Evolutionary conservation across 2,797 vertebrate genomes (phyloP).

Genomic region (Ciconia nigra): DNA sequence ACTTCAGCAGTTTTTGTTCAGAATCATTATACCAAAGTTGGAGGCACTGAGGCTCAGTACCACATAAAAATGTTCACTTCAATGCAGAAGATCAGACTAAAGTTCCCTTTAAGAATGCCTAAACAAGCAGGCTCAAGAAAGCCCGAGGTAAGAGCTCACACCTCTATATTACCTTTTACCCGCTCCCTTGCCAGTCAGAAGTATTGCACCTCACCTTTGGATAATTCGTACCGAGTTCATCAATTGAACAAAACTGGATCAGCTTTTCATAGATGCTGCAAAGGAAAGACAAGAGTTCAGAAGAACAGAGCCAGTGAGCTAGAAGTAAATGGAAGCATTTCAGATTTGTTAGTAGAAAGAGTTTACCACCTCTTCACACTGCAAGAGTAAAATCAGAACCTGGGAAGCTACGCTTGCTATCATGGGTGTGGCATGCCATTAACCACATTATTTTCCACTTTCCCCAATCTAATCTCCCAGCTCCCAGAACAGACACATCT

Average conservation of each 20-base stretch:
- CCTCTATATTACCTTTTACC: not conserved
- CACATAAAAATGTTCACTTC: not conserved
- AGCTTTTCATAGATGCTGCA: slow-evolving; percentile 96
- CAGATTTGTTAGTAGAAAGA: not conserved
- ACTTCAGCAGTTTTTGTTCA: not conserved
- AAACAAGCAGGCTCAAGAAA: not conserved
- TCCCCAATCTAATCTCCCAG: not conserved
- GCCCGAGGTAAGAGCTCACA: not conserved
- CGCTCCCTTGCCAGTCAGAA: not conserved
- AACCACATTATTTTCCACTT: not conserved
- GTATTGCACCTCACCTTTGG: slow-evolving; percentile 80
- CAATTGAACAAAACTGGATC: slow-evolving; percentile 96
- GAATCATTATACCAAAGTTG: not conserved
- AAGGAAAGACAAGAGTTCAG: not conserved
- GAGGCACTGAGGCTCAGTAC: not conserved
- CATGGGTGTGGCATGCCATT: not conserved
- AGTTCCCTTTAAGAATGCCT: not conserved
- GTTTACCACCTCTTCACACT: not conserved
- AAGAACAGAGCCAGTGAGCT: not conserved
- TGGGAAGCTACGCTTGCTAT: not conserved
- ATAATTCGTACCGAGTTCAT: slow-evolving; percentile 97
- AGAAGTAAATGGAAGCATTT: not conserved
- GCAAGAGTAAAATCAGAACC: not conserved
- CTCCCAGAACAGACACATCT: not conserved
- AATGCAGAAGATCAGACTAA: not conserved